Percentiles rank a stretch among this genome's conserved stretches.
Evolutionary conservation across 2,797 vertebrate genomes (phyloP).

Genomic region (Parambassis ranga): DNA sequence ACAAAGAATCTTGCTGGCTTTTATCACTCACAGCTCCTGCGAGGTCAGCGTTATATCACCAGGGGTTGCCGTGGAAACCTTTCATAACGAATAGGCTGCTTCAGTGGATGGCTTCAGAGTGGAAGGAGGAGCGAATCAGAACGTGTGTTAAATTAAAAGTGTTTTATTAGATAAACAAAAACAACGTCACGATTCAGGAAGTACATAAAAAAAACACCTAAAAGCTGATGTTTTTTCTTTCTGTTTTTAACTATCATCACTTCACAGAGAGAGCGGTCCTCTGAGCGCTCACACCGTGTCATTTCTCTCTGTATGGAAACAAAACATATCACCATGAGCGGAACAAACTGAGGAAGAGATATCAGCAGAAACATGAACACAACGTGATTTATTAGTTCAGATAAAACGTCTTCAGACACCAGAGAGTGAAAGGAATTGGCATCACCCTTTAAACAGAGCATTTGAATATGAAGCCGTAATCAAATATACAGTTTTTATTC

Average conservation of each 20-base stretch:
- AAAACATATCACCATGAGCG: conserved; percentile 3
- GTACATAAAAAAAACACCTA: no score
- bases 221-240: no score
- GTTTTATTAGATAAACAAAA: conserved; percentile 70
- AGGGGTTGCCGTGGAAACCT: conserved; percentile 57
- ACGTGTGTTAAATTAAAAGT: conserved; percentile 3
- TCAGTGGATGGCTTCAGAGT: not conserved
- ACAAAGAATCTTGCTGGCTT: not conserved
- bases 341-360: conserved; percentile 16
- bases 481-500: conserved; percentile 50
- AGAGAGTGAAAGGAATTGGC: conserved; percentile 41
- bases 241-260: not conserved
- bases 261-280: not conserved
- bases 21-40: not conserved
- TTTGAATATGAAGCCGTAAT: conserved; percentile 39
- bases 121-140: not conserved
- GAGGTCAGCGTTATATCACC: not conserved
- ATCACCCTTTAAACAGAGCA: conserved; percentile 71
- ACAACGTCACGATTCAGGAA: conserved; percentile 44
- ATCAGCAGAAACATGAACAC: conserved; percentile 24
- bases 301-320: no score
- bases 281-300: not conserved
- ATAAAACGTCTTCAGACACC: conserved; percentile 17
- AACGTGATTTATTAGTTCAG: conserved; percentile 9
- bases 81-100: no score